phyloP scores from a whole-genome alignment of 2,888 invertebrate genomes.

The Drosophila parthenogenetica region DNA sequence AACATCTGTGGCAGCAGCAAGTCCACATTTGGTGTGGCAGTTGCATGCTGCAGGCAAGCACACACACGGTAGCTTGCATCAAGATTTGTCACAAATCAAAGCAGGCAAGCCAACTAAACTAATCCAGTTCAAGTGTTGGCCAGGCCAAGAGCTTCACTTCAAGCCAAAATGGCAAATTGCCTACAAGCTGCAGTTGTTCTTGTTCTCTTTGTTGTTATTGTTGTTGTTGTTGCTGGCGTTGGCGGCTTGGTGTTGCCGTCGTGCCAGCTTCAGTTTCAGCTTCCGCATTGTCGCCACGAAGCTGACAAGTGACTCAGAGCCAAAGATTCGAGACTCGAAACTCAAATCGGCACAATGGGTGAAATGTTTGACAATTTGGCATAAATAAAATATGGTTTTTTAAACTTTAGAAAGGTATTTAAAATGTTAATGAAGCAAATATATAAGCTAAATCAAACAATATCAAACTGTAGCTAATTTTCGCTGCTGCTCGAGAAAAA shows the following conservation, averaged over 20 bases:
- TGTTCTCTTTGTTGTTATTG: constrained; percentile 14
- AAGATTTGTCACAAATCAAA: constrained; percentile 81
- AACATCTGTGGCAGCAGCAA: constrained; percentile 37
- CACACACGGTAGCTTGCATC: constrained; percentile 73
- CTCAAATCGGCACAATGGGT: background rate
- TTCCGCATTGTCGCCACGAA: constrained; percentile 71
- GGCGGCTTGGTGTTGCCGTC: constrained; percentile 60
- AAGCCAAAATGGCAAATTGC: constrained; percentile 69
- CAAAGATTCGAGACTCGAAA: constrained; percentile 6
- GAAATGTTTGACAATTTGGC: no score
- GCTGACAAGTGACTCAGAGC: constrained; percentile 75
- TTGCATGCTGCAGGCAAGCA: constrained; percentile 63
- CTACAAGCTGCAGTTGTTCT: constrained; percentile 42
- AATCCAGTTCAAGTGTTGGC: constrained; percentile 77
- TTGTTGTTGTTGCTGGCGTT: constrained; percentile 51
- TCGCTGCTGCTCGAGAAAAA: no score
- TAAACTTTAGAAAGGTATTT: no score
- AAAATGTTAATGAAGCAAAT: no score
- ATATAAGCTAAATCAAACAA: no score
- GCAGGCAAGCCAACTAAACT: constrained; percentile 62
- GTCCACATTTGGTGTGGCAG: constrained; percentile 57
- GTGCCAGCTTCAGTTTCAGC: constrained; percentile 62
- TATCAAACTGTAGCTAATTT: no score
- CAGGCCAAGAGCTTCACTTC: constrained; percentile 33
- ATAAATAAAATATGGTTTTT: no score